Evolutionary conservation across 2,888 invertebrate genomes (phyloP), one percentile per base, ranked within the genome.

Genomic region (Crepidodera aurea): DNA sequence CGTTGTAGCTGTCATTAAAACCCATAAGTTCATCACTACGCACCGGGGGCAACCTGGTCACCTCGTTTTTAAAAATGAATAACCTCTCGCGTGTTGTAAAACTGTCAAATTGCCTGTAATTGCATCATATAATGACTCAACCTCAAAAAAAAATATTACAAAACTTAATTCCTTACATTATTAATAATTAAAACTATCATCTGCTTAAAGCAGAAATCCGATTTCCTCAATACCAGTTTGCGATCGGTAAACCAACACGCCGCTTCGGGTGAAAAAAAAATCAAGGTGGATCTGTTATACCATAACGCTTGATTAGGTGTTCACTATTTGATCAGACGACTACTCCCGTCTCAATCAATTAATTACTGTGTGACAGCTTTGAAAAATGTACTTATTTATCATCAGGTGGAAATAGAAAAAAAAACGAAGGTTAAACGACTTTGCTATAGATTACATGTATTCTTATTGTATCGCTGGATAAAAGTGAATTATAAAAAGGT

Each of bases 131-230:
- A n/a, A n/a, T n/a, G n/a, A n/a, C n/a, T n/a, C n/a, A n/a, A n/a
- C n/a, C n/a, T n/a, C n/a, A n/a, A n/a, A n/a, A n/a, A n/a, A n/a
- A n/a, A n/a, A n/a, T n/a, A n/a, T n/a, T n/a, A n/a, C n/a, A n/a
- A n/a, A n/a, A n/a, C n/a, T n/a, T n/a, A n/a, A n/a, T n/a, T n/a
- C n/a, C n/a, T n/a, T n/a, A n/a, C n/a, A n/a, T n/a, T n/a, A n/a
- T n/a, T n/a, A n/a, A n/a, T 37, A 12, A 12, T 37, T 37, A 37
- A 32, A 12, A 37, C 37, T 37, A 37, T 37, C 37, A 37, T 37
- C 37, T 37, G 13, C 15, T 37, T 37, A 37, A 13, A 37, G 37
- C 37, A 37, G 37, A 37, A 8, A 13, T 37, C 37, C 37, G 37
- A 37, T 37, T 13, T 37, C 37, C 37, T 37, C 3, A 4, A 29